Conservation (phyloP, 2,888 invertebrate genomes). For the Drosophila sordidapex region DNA sequence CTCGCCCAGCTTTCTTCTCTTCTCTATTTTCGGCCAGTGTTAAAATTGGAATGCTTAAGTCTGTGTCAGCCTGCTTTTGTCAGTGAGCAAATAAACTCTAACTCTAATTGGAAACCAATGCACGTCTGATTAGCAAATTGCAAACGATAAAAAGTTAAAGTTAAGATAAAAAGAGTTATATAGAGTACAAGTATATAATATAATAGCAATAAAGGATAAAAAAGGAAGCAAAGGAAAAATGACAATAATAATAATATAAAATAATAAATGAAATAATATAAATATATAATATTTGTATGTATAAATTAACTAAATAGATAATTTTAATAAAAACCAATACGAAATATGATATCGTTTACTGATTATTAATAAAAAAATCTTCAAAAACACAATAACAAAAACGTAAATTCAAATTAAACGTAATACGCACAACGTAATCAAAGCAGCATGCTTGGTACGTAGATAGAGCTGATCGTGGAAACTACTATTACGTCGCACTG, state of each 20-base stretch:
- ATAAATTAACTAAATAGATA: slow-evolving; percentile 23
- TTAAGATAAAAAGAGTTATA: no score
- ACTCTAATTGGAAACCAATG: slow-evolving; percentile 31
- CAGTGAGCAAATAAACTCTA: slow-evolving; percentile 1
- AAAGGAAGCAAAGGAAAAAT: not conserved
- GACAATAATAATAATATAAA: not conserved
- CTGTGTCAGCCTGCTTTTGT: not conserved
- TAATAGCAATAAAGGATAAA: not conserved
- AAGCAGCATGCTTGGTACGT: not conserved
- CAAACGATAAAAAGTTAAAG: not conserved
- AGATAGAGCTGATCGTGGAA: slow-evolving; percentile 25
- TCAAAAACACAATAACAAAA: slow-evolving; percentile 41
- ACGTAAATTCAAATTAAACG: slow-evolving; percentile 61
- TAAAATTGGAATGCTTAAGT: not conserved
- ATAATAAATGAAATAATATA: not conserved
- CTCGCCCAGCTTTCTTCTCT: not conserved
- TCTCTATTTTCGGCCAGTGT: not conserved
- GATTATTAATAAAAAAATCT: slow-evolving; percentile 50
- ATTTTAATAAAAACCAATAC: slow-evolving; percentile 37
- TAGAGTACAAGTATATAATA: not conserved
- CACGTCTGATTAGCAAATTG: slow-evolving; percentile 31
- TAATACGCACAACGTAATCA: not conserved
- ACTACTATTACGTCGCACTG: slow-evolving; percentile 72
- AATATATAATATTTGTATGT: not conserved
- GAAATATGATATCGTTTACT: slow-evolving; percentile 23